Evolutionary conservation across 2,888 invertebrate species (phyloP).

Genomic region (Rapana venosa): DNA sequence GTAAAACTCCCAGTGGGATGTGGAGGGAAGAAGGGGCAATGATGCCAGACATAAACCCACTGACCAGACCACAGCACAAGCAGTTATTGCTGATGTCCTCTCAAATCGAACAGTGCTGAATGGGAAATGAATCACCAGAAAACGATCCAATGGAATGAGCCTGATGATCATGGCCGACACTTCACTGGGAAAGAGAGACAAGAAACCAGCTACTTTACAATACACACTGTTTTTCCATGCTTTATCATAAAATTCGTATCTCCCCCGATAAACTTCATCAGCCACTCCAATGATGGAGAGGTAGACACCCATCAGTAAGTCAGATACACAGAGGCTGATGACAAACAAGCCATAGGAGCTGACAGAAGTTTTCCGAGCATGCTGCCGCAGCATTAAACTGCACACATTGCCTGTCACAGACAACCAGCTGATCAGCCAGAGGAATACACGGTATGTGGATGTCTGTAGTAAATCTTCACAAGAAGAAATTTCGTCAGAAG

Average conservation of each 20-base stretch:
- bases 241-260: too few species aligned
- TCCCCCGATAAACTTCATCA: neutral
- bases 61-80: neutral
- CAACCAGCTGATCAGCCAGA: neutral
- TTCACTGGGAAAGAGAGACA: neutral
- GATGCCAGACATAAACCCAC: neutral
- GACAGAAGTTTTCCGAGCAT: neutral
- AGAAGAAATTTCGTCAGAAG: neutral
- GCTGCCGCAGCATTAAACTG: neutral
- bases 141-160: constrained; percentile 2
- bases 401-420: neutral
- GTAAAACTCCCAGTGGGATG: constrained; percentile 5
- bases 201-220: neutral
- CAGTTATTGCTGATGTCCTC: neutral
- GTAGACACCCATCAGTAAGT: neutral
- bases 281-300: neutral
- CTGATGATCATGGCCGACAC: constrained; percentile 5
- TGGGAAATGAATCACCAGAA: neutral
- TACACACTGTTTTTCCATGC: neutral
- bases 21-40: neutral
- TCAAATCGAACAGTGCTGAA: neutral
- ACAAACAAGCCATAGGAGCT: neutral
- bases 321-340: neutral
- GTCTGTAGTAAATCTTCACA: constrained; percentile 3
- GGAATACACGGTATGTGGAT: neutral